Percentiles rank a stretch among this genome's conserved stretches.
phyloP scores from a whole-genome alignment of 37 sponge, comb jelly and placozoan species.

The Agelas oroides region DNA sequence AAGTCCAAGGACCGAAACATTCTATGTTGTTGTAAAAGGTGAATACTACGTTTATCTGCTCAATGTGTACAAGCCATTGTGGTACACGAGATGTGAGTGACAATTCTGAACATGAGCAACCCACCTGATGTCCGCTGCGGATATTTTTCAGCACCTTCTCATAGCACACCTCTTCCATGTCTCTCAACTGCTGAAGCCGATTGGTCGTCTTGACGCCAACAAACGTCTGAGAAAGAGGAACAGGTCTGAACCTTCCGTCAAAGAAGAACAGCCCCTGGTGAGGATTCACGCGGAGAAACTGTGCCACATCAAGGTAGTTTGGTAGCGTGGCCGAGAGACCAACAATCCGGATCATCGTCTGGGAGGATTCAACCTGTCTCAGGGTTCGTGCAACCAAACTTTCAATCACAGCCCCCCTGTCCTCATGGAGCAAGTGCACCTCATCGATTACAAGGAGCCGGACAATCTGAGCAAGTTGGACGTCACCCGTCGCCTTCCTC shows the following conservation, averaged over 20 bases:
- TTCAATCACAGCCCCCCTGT: slow-evolving; percentile 98
- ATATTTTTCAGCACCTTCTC: slow-evolving; percentile 90
- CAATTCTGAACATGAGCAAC: background rate
- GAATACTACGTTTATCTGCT: too few relatives aligned
- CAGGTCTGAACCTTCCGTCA: slow-evolving; percentile 96
- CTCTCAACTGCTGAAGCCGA: slow-evolving; percentile 75
- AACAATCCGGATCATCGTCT: slow-evolving; percentile 94
- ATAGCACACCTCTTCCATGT: slow-evolving; percentile 96
- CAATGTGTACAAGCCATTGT: too few relatives aligned
- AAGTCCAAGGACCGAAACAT: too few relatives aligned
- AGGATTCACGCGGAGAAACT: slow-evolving; percentile 92
- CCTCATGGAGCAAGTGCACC: slow-evolving; percentile 96
- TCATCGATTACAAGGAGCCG: slow-evolving; percentile 96
- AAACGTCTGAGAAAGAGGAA: slow-evolving; percentile 93
- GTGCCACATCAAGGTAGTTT: slow-evolving; percentile 96
- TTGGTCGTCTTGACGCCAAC: slow-evolving; percentile 87
- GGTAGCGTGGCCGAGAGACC: slow-evolving; percentile 99
- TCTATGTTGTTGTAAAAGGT: too few relatives aligned
- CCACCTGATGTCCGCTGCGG: slow-evolving; percentile 84
- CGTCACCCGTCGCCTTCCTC: slow-evolving; percentile 96
- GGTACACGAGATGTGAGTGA: too few relatives aligned
- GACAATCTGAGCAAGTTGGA: slow-evolving; percentile 90
- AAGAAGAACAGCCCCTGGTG: slow-evolving; percentile 95
- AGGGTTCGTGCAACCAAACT: slow-evolving; percentile 96
- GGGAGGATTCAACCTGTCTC: slow-evolving; percentile 96